Percentiles rank a stretch among this genome's conserved stretches.
Evolutionary conservation across 2,797 vertebrate species (phyloP).

Genomic region (Squalus acanthias): DNA sequence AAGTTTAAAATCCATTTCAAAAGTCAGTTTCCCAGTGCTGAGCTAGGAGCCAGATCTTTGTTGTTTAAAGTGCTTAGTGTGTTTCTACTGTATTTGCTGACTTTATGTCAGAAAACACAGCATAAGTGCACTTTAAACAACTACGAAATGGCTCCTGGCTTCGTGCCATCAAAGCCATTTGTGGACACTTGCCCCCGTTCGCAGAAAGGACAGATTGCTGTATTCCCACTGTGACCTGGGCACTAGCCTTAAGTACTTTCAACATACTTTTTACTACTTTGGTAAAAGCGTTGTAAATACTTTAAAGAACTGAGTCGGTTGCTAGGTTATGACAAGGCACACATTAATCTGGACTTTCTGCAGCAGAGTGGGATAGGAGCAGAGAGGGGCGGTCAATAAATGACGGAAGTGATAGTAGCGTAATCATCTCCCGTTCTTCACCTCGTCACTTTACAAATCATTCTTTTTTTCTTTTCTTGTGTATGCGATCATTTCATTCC

Average conservation of each 20-base stretch:
- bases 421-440: neutral
- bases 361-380: neutral
- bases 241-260: neutral
- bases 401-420: neutral
- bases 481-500: neutral
- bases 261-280: neutral
- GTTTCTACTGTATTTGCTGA: neutral
- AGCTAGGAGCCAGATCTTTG: neutral
- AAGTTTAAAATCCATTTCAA: neutral
- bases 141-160: neutral
- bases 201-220: neutral
- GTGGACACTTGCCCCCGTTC: neutral
- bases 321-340: neutral
- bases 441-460: neutral
- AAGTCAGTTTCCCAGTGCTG: neutral
- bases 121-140: neutral
- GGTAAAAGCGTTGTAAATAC: slow-evolving; percentile 5
- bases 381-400: neutral
- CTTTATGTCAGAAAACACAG: neutral
- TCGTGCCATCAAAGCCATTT: neutral
- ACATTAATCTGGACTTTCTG: neutral
- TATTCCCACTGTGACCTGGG: slow-evolving; percentile 8
- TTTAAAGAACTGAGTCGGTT: neutral
- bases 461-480: neutral
- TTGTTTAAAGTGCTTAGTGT: neutral